Percentiles rank a stretch among this genome's conserved stretches.
These are phyloP conservation scores for Numida meleagris DNA, from an alignment of 2,113 vertebrate species.

Conservation along the genomic window DNA sequence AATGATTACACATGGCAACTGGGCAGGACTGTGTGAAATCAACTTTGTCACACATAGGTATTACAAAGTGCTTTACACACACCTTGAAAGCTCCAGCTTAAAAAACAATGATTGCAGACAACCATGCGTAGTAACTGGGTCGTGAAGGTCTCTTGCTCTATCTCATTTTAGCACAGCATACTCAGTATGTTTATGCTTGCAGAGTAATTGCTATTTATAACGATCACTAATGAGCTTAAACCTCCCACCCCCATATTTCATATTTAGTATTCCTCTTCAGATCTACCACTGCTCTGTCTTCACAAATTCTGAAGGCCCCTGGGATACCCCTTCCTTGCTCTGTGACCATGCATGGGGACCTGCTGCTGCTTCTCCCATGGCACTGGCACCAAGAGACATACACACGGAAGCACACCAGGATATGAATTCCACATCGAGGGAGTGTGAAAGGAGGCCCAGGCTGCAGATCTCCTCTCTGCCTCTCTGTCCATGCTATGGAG, in stretches of 20 bases:
- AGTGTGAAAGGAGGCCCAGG: not conserved
- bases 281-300: not conserved
- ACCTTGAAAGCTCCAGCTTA: conserved; percentile 12
- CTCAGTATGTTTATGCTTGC: not conserved
- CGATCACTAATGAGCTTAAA: conserved; percentile 15
- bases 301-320: not conserved
- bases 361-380: not conserved
- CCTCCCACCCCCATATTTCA: not conserved
- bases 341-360: not conserved
- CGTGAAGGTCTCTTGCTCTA: not conserved
- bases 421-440: not conserved
- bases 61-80: conserved; percentile 20
- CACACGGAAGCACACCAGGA: not conserved
- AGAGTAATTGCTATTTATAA: conserved; percentile 36
- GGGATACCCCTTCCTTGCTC: not conserved
- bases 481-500: not conserved
- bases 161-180: not conserved
- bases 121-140: not conserved
- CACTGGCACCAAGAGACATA: not conserved
- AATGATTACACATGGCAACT: not conserved
- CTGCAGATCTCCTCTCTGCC: not conserved
- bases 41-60: not conserved
- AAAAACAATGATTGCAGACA: conserved; percentile 9
- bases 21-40: conserved; percentile 27
- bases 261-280: conserved; percentile 24